Evolutionary conservation across 2,797 vertebrate genomes (phyloP).

Genomic region (Melanotaenia maccullochi): DNA sequence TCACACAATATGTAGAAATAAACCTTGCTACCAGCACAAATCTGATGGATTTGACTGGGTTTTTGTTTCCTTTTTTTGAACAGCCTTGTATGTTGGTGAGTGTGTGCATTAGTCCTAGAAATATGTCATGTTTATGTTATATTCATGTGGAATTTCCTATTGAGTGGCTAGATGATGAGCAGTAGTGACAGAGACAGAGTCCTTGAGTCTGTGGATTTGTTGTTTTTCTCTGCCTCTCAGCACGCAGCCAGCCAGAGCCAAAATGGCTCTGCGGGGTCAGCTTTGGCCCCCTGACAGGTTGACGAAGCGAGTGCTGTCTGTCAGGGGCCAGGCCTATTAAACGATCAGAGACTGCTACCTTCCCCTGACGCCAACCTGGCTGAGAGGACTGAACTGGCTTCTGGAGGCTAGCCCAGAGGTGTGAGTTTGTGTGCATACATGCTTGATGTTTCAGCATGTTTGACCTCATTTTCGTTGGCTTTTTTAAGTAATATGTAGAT

Average conservation of each 20-base stretch:
- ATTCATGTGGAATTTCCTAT: conserved; percentile 35
- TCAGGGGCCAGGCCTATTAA: conserved; percentile 72
- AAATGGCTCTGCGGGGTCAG: conserved; percentile 67
- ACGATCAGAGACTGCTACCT: conserved; percentile 68
- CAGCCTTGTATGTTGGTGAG: conserved; percentile 9
- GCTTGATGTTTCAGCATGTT: conserved; percentile 34
- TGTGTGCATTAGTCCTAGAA: conserved; percentile 10
- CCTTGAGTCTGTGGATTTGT: conserved; percentile 39
- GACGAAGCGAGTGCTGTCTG: conserved; percentile 63
- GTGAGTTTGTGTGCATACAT: conserved; percentile 49
- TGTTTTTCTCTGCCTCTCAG: conserved; percentile 56
- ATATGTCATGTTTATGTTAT: background rate
- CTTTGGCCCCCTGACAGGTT: conserved; percentile 71
- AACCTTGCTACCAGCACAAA: conserved; percentile 41
- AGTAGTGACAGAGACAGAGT: conserved; percentile 45
- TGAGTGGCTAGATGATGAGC: conserved; percentile 58
- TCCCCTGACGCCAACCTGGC: conserved; percentile 64
- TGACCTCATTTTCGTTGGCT: conserved; percentile 28
- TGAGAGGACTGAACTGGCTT: conserved; percentile 58
- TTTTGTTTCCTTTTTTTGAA: conserved; percentile 7
- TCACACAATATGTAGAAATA: conserved; percentile 41
- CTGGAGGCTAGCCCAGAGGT: conserved; percentile 60
- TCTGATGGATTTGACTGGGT: conserved; percentile 37
- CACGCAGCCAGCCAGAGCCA: conserved; percentile 49
- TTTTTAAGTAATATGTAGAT: conserved; percentile 21